These are phyloP conservation scores for Phorcus lineatus DNA, from an alignment of 2,888 invertebrate genomes.

Conservation along the genomic window DNA sequence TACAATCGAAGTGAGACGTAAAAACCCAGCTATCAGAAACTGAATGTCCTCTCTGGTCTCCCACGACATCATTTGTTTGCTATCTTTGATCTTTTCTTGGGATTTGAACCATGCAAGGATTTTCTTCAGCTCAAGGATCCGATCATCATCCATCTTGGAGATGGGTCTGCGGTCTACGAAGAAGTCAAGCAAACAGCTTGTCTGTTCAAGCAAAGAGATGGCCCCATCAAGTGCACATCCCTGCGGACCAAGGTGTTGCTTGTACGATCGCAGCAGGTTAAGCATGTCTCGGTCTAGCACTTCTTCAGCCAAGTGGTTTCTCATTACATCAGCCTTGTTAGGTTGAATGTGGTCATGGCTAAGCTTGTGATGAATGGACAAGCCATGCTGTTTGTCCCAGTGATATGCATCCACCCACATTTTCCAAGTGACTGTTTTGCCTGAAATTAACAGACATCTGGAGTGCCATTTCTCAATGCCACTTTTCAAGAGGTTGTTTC, in stretches of 20 bases:
- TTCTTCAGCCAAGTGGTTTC: conserved; percentile 39
- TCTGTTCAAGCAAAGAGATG: conserved; percentile 36
- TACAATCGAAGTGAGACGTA: conserved; percentile 2
- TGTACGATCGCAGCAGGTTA: conserved; percentile 33
- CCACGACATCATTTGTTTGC: conserved; percentile 23
- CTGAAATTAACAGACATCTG: conserved; percentile 8
- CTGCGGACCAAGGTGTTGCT: conserved; percentile 31
- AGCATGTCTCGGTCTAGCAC: conserved; percentile 35
- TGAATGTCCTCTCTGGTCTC: conserved; percentile 35
- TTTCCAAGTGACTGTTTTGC: conserved; percentile 29
- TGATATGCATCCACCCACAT: conserved; percentile 32
- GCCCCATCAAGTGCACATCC: conserved; percentile 35
- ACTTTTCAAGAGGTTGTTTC: conserved; percentile 34
- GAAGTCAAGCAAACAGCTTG: conserved; percentile 31
- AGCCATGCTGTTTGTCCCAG: conserved; percentile 42
- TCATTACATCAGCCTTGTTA: conserved; percentile 35
- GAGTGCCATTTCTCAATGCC: neutral
- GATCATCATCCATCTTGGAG: conserved; percentile 11
- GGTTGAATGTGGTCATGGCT: conserved; percentile 38
- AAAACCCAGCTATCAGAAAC: conserved; percentile 31
- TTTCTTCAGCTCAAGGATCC: conserved; percentile 22
- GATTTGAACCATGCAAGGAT: conserved; percentile 31
- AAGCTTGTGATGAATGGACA: conserved; percentile 37
- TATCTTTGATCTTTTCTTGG: conserved; percentile 21
- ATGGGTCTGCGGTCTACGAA: conserved; percentile 35